Evolutionary conservation across 2,888 invertebrate genomes (phyloP).

Genomic region (Sisyra terminalis): DNA sequence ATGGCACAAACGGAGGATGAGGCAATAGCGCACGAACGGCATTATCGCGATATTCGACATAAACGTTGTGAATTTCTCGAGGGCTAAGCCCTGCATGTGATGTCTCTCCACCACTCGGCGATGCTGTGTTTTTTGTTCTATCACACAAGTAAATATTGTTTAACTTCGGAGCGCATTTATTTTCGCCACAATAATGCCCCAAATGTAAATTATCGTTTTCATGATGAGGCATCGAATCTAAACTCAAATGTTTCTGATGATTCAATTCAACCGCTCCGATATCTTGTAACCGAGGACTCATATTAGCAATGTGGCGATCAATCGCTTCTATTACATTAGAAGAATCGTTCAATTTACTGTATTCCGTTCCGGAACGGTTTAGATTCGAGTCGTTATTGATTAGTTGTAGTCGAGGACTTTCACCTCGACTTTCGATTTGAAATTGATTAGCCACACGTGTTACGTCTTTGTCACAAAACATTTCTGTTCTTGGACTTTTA

Average conservation of each 20-base stretch:
- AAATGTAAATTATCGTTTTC: not conserved
- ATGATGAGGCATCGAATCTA: not conserved
- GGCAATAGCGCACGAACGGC: conserved; percentile 6
- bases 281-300: conserved; percentile 2
- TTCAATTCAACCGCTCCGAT: not conserved
- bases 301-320: conserved; percentile 2
- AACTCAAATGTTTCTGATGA: not conserved
- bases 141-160: not conserved
- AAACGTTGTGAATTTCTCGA: not conserved
- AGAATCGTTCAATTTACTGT: not conserved
- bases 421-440: conserved; percentile 1
- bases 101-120: not conserved
- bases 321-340: not conserved
- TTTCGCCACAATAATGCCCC: not conserved
- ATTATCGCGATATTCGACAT: too few species aligned
- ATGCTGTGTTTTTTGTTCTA: too few species aligned
- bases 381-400: not conserved
- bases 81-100: conserved; percentile 1
- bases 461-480: not conserved
- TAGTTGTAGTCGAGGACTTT: not conserved
- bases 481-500: conserved; percentile 5
- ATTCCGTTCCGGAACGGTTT: not conserved
- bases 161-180: not conserved
- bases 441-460: not conserved
- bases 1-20: conserved; percentile 18